Evolutionary conservation across 2,888 invertebrate genomes (phyloP), one percentile per base, ranked within the genome.

Genomic region (Melangyna quadrimaculata): DNA sequence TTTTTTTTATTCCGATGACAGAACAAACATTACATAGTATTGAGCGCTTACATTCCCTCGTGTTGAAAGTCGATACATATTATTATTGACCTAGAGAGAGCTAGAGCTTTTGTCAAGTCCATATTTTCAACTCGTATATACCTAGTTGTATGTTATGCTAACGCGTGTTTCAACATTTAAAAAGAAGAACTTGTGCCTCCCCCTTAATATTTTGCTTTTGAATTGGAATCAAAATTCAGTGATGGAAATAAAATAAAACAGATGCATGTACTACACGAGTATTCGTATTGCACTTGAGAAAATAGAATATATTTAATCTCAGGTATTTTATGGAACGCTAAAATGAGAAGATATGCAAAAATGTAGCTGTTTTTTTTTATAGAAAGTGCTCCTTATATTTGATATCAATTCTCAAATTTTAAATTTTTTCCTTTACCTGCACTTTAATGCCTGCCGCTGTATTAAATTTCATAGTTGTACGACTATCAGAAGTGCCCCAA

Each of bases 31-130:
- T 14, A 22, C 22, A 65, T 43, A 71, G 17, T 67, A 40, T 45
- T 71, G 71, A 29, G 12, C 45, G 32, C 70, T 63, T 71, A 67
- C 43, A 74, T 65, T 65, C 57, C 24, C 48, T 71, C 27, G 29
- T 27, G 53, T 53, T 40, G 24, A 67, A 59, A 61, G 84, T 59
- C 77, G 77, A 86, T 86, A 86, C 77, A 80, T 78, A 81, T 51
- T 80, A 78, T 73, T 86, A 81, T 67, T 67, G 67, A 78, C 73
- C 81, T 65, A 81, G 69, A 73, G 63, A 51, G 67, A 78, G 70
- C 81, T 65, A 81, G 69, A 73, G 63, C 69, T 53, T 63, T 78
- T 40, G 78, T 71, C 70, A 63, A 40, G 63, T 75, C 35, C 51
- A 61, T 71, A 55, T 67, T 59, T 48, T 65, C 32, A 72, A 67